Percentiles rank a stretch among this genome's conserved stretches.
These are phyloP conservation scores for Psylliodes chrysocephalus DNA, from an alignment of 2,888 invertebrate genomes.

Conservation along the genomic window DNA sequence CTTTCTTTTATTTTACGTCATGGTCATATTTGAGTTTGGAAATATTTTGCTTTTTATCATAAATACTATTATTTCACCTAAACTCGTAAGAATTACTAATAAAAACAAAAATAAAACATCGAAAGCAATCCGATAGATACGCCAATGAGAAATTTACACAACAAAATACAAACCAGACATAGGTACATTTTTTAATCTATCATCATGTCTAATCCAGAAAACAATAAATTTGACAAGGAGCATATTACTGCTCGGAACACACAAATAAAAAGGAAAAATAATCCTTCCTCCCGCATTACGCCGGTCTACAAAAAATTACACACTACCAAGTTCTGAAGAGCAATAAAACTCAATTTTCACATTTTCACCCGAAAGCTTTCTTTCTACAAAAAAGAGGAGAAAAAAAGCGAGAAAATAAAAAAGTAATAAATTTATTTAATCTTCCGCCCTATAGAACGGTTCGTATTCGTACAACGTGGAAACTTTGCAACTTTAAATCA, in stretches of 20 bases:
- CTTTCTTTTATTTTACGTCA: no score
- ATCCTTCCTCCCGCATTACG: conserved; percentile 4
- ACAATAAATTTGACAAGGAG: conserved; percentile 8
- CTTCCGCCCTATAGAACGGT: neutral
- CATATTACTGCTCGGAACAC: conserved; percentile 9
- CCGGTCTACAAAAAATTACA: conserved; percentile 4
- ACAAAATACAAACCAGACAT: neutral
- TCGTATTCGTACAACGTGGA: neutral
- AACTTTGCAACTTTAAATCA: neutral
- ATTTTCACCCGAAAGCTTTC: conserved; percentile 15
- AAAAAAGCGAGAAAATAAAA: conserved; percentile 17
- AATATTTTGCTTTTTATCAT: no score
- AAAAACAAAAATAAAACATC: no score
- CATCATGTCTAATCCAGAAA: conserved; percentile 11
- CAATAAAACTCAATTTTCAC: conserved; percentile 24
- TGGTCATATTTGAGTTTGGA: no score
- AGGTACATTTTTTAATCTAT: conserved; percentile 7
- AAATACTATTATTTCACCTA: no score
- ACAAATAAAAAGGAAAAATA: conserved; percentile 6
- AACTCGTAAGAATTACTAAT: no score
- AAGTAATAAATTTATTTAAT: conserved; percentile 26
- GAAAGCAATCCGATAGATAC: no score
- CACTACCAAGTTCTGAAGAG: conserved; percentile 8
- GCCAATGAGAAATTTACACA: neutral
- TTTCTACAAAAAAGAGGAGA: neutral